phyloP scores from a whole-genome alignment of 64 coral and sea anemone genomes.

The Pocillopora verrucosa region DNA sequence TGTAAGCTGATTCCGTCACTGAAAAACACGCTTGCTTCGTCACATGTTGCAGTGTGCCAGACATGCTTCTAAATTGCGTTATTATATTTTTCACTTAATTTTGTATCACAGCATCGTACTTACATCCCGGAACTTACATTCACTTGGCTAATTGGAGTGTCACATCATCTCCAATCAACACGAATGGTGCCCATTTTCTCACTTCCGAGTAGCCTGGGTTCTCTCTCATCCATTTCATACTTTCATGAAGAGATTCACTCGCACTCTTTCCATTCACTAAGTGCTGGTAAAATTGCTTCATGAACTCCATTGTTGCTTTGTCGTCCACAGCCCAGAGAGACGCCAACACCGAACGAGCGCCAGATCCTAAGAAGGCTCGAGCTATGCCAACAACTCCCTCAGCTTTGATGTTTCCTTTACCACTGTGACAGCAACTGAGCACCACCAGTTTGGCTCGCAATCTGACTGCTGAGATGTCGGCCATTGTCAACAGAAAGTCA shows the following conservation, averaged over 20 bases:
- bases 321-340: not conserved
- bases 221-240: not conserved
- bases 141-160: not conserved
- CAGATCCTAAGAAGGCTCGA: constrained; percentile 2
- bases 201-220: not conserved
- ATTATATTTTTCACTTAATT: too few species aligned
- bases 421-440: not conserved
- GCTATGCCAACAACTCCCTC: not conserved
- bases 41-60: too few species aligned
- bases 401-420: not conserved
- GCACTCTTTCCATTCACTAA: not conserved
- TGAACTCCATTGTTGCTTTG: not conserved
- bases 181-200: constrained; percentile 6
- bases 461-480: not conserved
- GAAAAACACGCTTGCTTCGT: too few species aligned
- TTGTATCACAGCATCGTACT: too few species aligned
- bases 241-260: not conserved
- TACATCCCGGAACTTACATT: not conserved
- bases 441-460: not conserved
- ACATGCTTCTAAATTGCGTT: too few species aligned
- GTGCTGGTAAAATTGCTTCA: not conserved
- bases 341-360: not conserved
- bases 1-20: too few species aligned
- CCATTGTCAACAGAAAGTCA: not conserved
- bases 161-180: constrained; percentile 9